These are phyloP conservation scores for Strigops habroptila DNA, from an alignment of 2,113 vertebrate species.

Conservation along the genomic window DNA sequence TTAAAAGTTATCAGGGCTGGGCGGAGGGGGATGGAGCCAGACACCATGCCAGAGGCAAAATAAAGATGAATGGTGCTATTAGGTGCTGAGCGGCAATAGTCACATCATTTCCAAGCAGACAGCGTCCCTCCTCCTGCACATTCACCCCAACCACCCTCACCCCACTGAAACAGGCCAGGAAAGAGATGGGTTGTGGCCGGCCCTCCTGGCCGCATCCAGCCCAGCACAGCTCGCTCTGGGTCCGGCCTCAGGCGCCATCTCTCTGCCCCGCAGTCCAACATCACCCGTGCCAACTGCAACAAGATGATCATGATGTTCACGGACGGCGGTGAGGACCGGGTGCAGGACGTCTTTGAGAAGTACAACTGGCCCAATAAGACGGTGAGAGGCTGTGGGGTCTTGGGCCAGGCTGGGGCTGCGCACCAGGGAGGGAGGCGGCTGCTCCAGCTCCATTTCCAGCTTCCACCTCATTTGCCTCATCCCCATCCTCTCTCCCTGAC, in stretches of 20 bases:
- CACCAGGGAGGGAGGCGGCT: fast-evolving
- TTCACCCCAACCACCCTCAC: neutral
- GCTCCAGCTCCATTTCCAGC: neutral
- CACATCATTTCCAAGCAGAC: neutral
- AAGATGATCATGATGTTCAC: conserved; percentile 99
- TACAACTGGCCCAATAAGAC: conserved; percentile 99
- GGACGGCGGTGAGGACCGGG: conserved; percentile 93
- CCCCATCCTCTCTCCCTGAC: neutral
- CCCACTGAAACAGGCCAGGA: neutral
- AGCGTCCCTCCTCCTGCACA: neutral
- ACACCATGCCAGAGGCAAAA: neutral
- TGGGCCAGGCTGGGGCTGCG: neutral
- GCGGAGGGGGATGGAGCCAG: neutral
- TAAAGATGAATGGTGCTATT: conserved; percentile 33
- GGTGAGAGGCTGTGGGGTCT: conserved; percentile 59
- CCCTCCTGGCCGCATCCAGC: neutral
- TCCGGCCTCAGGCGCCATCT: neutral
- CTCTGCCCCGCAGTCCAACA: conserved; percentile 79
- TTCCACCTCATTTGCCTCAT: neutral
- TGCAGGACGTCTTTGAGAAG: conserved; percentile 96
- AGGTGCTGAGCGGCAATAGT: neutral
- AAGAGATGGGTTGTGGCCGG: neutral
- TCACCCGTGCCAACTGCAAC: conserved; percentile 96
- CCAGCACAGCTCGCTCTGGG: fast-evolving
- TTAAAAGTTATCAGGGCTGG: neutral